These are phyloP conservation scores for Daboia siamensis DNA, from an alignment of 2,113 vertebrate species.

Conservation along the genomic window DNA sequence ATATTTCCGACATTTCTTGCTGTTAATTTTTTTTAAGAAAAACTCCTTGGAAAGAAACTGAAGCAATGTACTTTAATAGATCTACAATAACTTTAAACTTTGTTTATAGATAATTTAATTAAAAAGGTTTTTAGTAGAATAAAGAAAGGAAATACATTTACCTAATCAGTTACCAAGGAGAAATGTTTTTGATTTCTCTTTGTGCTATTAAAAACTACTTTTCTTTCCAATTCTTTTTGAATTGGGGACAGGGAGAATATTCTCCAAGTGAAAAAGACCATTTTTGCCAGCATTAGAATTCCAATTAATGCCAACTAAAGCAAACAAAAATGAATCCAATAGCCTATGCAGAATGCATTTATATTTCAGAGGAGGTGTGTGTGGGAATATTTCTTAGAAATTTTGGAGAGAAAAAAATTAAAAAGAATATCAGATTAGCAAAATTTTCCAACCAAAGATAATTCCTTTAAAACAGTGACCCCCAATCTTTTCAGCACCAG, in stretches of 20 bases:
- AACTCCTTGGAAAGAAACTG: background rate
- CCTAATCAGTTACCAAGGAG: background rate
- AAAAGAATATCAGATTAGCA: background rate
- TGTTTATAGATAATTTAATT: accelerated
- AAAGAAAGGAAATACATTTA: background rate
- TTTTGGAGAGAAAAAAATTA: background rate
- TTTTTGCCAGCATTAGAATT: background rate
- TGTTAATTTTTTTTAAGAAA: background rate
- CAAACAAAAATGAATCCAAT: background rate
- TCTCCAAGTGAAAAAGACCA: background rate
- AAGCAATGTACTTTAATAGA: accelerated
- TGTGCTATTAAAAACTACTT: background rate
- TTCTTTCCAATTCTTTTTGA: background rate
- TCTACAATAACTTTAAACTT: background rate
- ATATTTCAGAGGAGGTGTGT: background rate
- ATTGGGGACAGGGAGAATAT: background rate
- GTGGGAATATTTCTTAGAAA: background rate
- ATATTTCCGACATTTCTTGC: background rate
- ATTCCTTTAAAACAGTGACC: background rate
- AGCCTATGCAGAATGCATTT: background rate
- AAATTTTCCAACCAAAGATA: background rate
- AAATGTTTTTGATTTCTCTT: background rate
- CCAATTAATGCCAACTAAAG: background rate
- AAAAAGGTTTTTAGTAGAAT: accelerated
- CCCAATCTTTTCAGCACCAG: background rate